These are phyloP conservation scores for Charadrius vociferus DNA, from an alignment of 2,113 vertebrate species.

Conservation along the genomic window DNA sequence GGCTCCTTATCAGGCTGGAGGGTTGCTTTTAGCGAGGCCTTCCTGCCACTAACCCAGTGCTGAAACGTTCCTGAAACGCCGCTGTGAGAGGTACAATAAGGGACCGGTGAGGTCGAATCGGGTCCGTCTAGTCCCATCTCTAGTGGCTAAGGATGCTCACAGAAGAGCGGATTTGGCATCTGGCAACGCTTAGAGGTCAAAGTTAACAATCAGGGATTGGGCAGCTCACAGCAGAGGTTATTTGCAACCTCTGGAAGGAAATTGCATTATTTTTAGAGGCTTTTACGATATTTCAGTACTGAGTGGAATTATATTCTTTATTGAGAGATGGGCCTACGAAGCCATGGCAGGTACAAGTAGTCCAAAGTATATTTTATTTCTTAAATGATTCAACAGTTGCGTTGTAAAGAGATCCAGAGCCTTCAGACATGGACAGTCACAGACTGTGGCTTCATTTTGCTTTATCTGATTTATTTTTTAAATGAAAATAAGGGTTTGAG, in stretches of 20 bases:
- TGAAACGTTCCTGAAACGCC: neutral
- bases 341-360: neutral
- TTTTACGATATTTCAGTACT: neutral
- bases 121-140: accelerated
- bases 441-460: neutral
- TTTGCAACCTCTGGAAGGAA: neutral
- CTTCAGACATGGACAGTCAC: neutral
- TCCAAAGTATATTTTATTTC: neutral
- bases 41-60: accelerated
- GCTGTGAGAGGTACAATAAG: accelerated
- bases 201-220: no score
- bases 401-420: neutral
- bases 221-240: neutral
- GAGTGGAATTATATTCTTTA: neutral
- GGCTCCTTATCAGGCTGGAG: no score
- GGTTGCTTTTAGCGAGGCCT: accelerated
- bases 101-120: neutral
- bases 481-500: accelerated
- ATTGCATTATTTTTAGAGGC: neutral
- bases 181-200: neutral
- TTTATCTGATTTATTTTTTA: neutral
- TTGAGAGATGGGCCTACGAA: neutral
- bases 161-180: neutral
- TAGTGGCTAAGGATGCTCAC: accelerated
- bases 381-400: accelerated